Evolutionary conservation across 2,888 invertebrate species (phyloP), one percentile per base, ranked within the genome.

Genomic region (Carcina quercana): DNA sequence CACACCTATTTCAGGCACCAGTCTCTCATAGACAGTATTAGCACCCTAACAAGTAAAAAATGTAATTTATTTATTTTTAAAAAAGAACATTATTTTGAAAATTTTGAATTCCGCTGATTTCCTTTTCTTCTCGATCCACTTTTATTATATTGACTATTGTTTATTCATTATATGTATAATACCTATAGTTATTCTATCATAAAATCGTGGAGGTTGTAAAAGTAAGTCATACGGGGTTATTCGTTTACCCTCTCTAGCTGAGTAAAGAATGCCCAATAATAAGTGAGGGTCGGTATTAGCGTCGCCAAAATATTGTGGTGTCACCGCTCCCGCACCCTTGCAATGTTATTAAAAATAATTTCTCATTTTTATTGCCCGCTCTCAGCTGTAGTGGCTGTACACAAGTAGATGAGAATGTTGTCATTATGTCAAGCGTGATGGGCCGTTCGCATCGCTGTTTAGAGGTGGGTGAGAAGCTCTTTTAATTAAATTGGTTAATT

Each of bases 261-360:
- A 32, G 61, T 58, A 59, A 74, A 69, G 79, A 79, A 78, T 75
- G 65, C 59, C 45, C 50, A 42, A 60, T 70, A 70, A 72, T 75
- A 74, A 71, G 69, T 66, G 67, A 32, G 21, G 13, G 13, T 50
- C 44, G 57, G 54, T 55, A 60, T 60, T 59, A 63, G 60, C 53
- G 50, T 50, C 53, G 56, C 61, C 63, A 58, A 69, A 73, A 75
- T 75, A 73, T 75, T 68, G 70, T 67, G 66, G 42, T 57, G 67
- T 70, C 73, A 70, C 59, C 48, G 54, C 58, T 50, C 43, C 27
- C 46, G 34, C 40, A 42, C 42, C 32, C 37, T 41, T 41, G 30
- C 38, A 63, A 63, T 72, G 68, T 78, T 80, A 82, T 82, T 83
- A 83, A 83, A 83, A 80, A 83, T 83, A 82, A 83, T 83, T 82